Percentiles rank a stretch among this genome's conserved stretches.
These are phyloP conservation scores for Endotricha flammealis DNA, from an alignment of 2,888 invertebrate species.

Conservation along the genomic window DNA sequence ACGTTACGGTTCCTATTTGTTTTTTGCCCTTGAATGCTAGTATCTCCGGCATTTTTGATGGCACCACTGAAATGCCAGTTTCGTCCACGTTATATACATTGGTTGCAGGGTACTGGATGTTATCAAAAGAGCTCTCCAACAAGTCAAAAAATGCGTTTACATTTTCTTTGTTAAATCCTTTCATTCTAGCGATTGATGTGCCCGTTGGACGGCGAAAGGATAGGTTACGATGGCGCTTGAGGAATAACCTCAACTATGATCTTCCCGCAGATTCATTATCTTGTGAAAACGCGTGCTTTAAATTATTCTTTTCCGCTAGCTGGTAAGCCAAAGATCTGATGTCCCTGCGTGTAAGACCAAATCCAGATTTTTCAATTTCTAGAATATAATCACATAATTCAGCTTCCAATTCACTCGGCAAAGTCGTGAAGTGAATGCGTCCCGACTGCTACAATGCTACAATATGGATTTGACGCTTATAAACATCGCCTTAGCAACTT, in stretches of 20 bases:
- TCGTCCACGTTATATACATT: slow-evolving; percentile 40
- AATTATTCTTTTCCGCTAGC: slow-evolving; percentile 12
- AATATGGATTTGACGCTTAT: too few relatives aligned
- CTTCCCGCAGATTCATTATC: slow-evolving; percentile 13
- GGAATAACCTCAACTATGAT: slow-evolving; percentile 10
- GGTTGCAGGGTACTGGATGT: slow-evolving; percentile 16
- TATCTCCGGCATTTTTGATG: too few relatives aligned
- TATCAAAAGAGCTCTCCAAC: slow-evolving; percentile 10
- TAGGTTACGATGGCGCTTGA: slow-evolving; percentile 14
- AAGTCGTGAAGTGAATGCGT: too few relatives aligned
- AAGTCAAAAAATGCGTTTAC: slow-evolving; percentile 16
- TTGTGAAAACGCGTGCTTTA: slow-evolving; percentile 8
- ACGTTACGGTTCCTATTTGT: slow-evolving; percentile 33
- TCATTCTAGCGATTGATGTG: slow-evolving; percentile 15
- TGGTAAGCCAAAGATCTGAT: slow-evolving; percentile 9
- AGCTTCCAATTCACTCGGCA: too few relatives aligned
- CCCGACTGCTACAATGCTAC: too few relatives aligned
- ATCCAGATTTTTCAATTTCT: slow-evolving; percentile 8
- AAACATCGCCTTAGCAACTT: too few relatives aligned
- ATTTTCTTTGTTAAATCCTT: slow-evolving; percentile 16
- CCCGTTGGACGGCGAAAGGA: slow-evolving; percentile 16
- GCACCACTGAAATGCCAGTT: slow-evolving; percentile 38
- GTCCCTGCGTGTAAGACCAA: slow-evolving; percentile 10
- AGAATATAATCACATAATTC: slow-evolving; percentile 10
- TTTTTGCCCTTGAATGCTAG: too few relatives aligned